Evolutionary conservation across 2,888 invertebrate genomes (phyloP).

Genomic region (Drosophila parthenogenetica): DNA sequence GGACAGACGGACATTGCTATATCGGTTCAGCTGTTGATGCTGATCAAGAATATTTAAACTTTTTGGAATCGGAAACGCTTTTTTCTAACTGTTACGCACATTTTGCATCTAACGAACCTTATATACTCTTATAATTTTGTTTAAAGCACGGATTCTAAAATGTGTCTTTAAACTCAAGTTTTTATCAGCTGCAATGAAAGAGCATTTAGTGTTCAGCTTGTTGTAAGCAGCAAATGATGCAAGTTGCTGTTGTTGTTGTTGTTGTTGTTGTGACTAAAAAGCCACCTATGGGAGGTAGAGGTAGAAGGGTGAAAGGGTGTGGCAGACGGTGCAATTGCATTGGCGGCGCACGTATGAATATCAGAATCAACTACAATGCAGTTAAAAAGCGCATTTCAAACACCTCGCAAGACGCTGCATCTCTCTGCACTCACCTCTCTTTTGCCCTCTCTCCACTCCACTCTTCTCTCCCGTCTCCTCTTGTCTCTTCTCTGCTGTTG

Average conservation of each 20-base stretch:
- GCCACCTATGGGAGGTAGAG: neutral
- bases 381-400: conserved; percentile 77
- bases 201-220: conserved; percentile 17
- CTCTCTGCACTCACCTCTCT: neutral
- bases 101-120: no score
- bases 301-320: neutral
- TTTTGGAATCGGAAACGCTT: no score
- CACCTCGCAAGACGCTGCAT: conserved; percentile 53
- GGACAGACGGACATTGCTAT: no score
- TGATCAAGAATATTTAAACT: no score
- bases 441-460: neutral
- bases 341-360: conserved; percentile 65
- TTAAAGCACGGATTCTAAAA: no score
- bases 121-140: no score
- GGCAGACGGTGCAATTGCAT: neutral
- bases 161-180: no score
- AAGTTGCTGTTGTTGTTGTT: neutral
- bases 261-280: conserved; percentile 3
- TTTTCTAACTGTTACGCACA: no score
- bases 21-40: no score
- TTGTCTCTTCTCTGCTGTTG: neutral
- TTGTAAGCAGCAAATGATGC: neutral
- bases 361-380: conserved; percentile 78
- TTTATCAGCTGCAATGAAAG: conserved; percentile 4
- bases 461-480: neutral